Evolutionary conservation across 2,113 vertebrate species (phyloP).

Genomic region (Motacilla alba): DNA sequence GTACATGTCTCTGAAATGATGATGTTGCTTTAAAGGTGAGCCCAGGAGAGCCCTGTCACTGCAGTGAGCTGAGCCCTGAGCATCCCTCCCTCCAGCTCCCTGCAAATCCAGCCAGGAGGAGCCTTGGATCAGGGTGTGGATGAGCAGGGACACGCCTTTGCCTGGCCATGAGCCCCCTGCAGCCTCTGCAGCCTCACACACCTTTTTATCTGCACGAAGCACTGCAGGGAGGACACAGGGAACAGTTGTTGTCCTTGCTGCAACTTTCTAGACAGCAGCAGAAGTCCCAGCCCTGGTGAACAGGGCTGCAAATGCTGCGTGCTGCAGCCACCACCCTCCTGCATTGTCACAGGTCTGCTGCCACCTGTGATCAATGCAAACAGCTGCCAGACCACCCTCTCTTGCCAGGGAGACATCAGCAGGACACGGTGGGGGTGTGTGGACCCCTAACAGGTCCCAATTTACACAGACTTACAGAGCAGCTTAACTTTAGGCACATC

Average conservation of each 20-base stretch:
- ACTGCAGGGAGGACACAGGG: not conserved
- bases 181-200: not conserved
- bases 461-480: not conserved
- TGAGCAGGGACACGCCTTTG: not conserved
- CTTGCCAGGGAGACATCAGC: not conserved
- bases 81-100: not conserved
- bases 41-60: not conserved
- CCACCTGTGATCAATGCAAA: not conserved
- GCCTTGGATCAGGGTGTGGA: fast-evolving
- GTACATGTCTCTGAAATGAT: not conserved
- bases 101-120: not conserved
- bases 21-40: not conserved
- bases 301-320: fast-evolving
- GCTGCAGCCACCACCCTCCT: not conserved
- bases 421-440: fast-evolving
- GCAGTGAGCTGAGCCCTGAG: not conserved
- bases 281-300: not conserved
- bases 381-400: not conserved
- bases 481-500: fast-evolving
- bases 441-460: not conserved
- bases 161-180: fast-evolving
- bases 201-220: not conserved
- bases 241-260: not conserved
- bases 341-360: not conserved
- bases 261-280: not conserved